Conservation (phyloP, 1,140 invertebrate species). For the Caerostris extrusa region DNA sequence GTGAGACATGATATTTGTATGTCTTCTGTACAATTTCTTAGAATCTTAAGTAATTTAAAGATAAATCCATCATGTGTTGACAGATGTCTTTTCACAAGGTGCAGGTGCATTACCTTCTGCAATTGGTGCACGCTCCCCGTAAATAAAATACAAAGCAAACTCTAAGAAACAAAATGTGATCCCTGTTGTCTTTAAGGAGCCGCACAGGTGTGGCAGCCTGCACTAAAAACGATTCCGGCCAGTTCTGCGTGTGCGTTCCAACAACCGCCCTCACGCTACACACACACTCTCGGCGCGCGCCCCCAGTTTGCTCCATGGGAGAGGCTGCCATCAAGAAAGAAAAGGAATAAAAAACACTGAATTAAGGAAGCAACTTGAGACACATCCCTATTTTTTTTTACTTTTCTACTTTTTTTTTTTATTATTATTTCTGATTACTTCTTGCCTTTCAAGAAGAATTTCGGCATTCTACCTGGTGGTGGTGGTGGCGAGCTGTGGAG, state of each 20-base stretch:
- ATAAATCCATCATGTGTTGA: no score
- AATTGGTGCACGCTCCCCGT: background rate
- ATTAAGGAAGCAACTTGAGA: constrained; percentile 63
- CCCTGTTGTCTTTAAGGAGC: constrained; percentile 30
- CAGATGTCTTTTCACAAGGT: no score
- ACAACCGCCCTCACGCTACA: constrained; percentile 46
- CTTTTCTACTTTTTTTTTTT: background rate
- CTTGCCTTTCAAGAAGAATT: constrained; percentile 12
- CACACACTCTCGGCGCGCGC: constrained; percentile 1
- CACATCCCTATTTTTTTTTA: constrained; percentile 28
- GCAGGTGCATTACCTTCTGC: background rate
- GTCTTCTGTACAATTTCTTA: no score
- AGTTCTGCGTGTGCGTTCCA: constrained; percentile 33
- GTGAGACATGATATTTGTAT: no score
- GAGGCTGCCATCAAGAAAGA: constrained; percentile 6
- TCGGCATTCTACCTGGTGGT: constrained; percentile 14
- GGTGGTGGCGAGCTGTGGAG: background rate
- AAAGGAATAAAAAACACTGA: constrained; percentile 27
- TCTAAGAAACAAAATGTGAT: constrained; percentile 32
- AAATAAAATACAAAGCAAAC: background rate
- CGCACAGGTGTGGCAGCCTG: constrained; percentile 49
- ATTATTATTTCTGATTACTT: background rate
- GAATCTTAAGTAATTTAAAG: no score
- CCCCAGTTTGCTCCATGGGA: constrained; percentile 14
- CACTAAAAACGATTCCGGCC: constrained; percentile 29